Percentiles rank a stretch among this genome's conserved stretches.
phyloP scores from a whole-genome alignment of 1,140 invertebrate species.

The Zaprionus ghesquierei region DNA sequence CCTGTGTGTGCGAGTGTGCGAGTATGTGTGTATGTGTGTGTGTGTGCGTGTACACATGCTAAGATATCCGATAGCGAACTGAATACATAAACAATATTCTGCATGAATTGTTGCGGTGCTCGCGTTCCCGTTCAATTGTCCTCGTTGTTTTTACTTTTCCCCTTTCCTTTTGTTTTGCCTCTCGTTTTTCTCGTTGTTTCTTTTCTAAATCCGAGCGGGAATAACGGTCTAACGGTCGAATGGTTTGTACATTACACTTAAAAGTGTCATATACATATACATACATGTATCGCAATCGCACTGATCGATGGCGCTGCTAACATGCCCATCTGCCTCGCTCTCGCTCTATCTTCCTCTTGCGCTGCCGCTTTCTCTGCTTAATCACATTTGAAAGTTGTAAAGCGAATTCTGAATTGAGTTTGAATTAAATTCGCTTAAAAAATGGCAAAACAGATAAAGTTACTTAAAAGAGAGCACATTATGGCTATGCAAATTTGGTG shows the following conservation, averaged over 20 bases:
- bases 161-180: neutral
- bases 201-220: neutral
- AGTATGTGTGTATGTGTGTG: neutral
- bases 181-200: neutral
- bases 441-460: neutral
- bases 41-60: slow-evolving; percentile 14
- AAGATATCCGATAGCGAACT: slow-evolving; percentile 58
- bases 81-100: slow-evolving; percentile 68
- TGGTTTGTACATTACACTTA: slow-evolving; percentile 4
- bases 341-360: neutral
- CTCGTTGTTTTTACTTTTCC: neutral
- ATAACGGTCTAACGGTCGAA: neutral
- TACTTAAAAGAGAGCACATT: neutral
- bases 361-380: neutral
- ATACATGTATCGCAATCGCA: neutral
- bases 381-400: slow-evolving; percentile 1
- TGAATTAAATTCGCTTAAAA: neutral
- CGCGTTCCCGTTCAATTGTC: slow-evolving; percentile 16
- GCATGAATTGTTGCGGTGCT: slow-evolving; percentile 62
- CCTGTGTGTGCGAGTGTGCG: neutral
- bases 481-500: neutral
- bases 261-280: neutral
- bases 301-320: neutral
- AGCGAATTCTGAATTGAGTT: neutral
- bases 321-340: neutral